Evolutionary conservation across 1,140 invertebrate species (phyloP), one percentile per base, ranked within the genome.

Genomic region (Ylistrum balloti): DNA sequence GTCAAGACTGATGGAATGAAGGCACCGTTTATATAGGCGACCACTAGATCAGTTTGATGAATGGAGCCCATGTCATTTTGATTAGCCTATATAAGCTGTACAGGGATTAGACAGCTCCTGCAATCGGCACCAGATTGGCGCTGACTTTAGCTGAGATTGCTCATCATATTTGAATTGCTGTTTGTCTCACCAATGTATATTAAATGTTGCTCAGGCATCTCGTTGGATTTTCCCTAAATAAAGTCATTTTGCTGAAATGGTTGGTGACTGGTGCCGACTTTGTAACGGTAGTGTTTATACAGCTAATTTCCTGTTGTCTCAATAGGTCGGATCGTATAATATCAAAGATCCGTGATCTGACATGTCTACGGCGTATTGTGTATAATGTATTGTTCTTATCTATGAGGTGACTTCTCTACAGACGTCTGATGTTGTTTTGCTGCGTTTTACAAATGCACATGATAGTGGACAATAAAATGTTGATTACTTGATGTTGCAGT

Each of bases 101-200:
- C 56, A 1, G n/a, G 9, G 56, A 28, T 74, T 74, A 7, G 56
- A 74, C 56, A 28, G 22, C 56, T 5, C 28, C 56, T 11, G 22
- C 56, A 74, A 74, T 74, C 56, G 56, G 56, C 56, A 74, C 56
- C 56, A 74, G 56, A 74, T 74, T 74, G 56, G 56, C 56, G 56
- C 22, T 74, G 56, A 74, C 56, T 74, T 74, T 9, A 28, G 22
- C 22, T 11, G n/a, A 74, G n/a, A 74, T 74, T 74, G 56, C 56
- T n/a, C 5, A 28, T 74, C 56, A 17, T 28, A 74, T 74, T 74
- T 74, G 2, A n/a, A 5, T n/a, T 74, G 3, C 1, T 28, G 13
- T 74, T 74, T 74, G 22, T 28, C 56, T 74, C 22, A n/a, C 0
- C 9, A 74, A 74, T 74, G n/a, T 74, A 2, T 74, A 74, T 74